Evolutionary conservation across 2,113 vertebrate species (phyloP).

Genomic region (Tetraodon nigroviridis): DNA sequence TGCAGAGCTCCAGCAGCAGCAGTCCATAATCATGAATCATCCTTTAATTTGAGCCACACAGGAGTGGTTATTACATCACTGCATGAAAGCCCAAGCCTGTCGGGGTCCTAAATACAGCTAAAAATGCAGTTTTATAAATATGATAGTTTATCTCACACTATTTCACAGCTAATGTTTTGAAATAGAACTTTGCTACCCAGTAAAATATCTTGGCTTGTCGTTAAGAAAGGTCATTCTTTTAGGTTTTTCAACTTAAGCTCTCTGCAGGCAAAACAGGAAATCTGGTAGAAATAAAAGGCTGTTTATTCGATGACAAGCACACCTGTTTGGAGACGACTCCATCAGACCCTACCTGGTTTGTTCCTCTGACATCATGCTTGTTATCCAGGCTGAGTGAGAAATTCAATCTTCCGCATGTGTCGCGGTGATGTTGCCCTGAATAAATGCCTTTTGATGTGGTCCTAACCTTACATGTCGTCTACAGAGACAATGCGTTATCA

Average conservation of each 20-base stretch:
- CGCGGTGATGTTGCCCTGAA: constrained; percentile 36
- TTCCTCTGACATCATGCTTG: constrained; percentile 60
- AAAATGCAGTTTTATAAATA: too few species aligned
- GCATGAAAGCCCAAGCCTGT: neutral
- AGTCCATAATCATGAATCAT: constrained; percentile 10
- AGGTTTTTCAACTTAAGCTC: neutral
- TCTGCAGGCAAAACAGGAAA: constrained; percentile 40
- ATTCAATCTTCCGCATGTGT: constrained; percentile 48
- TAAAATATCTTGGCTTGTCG: neutral
- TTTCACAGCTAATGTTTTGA: too few species aligned
- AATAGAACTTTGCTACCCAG: too few species aligned
- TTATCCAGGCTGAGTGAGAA: constrained; percentile 60
- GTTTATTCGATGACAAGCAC: constrained; percentile 63
- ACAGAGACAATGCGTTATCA: constrained; percentile 44
- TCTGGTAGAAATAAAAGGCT: constrained; percentile 54
- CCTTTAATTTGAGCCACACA: constrained; percentile 12
- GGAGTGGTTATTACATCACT: constrained; percentile 3
- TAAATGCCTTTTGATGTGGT: constrained; percentile 53
- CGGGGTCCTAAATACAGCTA: neutral
- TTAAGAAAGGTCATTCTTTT: neutral
- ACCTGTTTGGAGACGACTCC: constrained; percentile 62
- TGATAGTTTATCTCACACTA: too few species aligned
- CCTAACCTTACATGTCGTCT: constrained; percentile 50
- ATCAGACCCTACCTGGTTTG: constrained; percentile 58
- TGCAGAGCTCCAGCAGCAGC: neutral